These are phyloP conservation scores for Dendrolimus kikuchii DNA, from an alignment of 1,140 invertebrate genomes.

Conservation along the genomic window DNA sequence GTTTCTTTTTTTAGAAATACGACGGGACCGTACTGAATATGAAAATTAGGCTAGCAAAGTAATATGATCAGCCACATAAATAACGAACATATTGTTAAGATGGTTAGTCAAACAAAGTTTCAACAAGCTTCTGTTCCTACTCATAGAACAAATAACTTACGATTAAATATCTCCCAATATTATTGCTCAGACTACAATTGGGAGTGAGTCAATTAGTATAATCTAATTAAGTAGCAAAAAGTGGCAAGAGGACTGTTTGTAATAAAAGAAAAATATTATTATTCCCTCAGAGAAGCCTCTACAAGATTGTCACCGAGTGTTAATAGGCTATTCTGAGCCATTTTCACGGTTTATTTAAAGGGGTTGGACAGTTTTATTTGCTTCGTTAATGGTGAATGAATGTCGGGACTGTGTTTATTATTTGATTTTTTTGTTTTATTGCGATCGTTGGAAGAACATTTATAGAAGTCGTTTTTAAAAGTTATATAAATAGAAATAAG, in stretches of 20 bases:
- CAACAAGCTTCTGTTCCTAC: neutral
- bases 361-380: slow-evolving; percentile 45
- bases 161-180: slow-evolving; percentile 13
- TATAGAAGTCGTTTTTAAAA: too few relatives aligned
- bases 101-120: neutral
- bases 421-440: slow-evolving; percentile 39
- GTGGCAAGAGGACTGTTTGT: slow-evolving; percentile 27
- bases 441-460: slow-evolving; percentile 10
- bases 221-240: slow-evolving; percentile 38
- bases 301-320: slow-evolving; percentile 47
- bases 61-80: too few relatives aligned
- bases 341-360: slow-evolving; percentile 46
- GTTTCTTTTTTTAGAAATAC: too few relatives aligned
- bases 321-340: slow-evolving; percentile 53
- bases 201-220: slow-evolving; percentile 32
- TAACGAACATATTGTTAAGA: too few relatives aligned
- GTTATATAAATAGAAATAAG: too few relatives aligned
- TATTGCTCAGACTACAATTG: slow-evolving; percentile 25
- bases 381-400: slow-evolving; percentile 41
- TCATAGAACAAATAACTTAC: too few relatives aligned
- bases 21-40: too few relatives aligned
- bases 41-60: too few relatives aligned
- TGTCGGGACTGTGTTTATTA: slow-evolving; percentile 27
- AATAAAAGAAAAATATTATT: slow-evolving; percentile 57
- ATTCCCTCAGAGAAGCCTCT: slow-evolving; percentile 28